Conservation (phyloP, 2,113 vertebrate genomes). For the Gobiocypris rarus region DNA sequence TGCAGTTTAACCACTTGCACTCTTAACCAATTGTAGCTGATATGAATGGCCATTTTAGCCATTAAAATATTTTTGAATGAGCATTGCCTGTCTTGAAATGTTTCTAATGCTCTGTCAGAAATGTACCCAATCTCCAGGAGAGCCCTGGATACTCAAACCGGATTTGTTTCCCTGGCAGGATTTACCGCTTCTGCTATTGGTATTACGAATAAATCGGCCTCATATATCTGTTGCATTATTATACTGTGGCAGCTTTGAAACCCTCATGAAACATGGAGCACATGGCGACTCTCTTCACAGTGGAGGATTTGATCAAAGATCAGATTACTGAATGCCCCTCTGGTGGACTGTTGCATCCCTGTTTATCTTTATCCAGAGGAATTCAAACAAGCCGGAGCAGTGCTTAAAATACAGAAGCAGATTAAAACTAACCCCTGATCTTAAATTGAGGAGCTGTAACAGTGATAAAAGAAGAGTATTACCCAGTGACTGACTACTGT, state of each 20-base stretch:
- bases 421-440: conserved; percentile 70
- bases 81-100: neutral
- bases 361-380: conserved; percentile 59
- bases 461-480: conserved; percentile 81
- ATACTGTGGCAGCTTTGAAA: conserved; percentile 47
- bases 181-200: conserved; percentile 65
- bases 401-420: conserved; percentile 63
- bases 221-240: conserved; percentile 61
- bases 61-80: neutral
- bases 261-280: conserved; percentile 44
- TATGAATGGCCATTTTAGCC: neutral
- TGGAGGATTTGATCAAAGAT: conserved; percentile 49
- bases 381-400: conserved; percentile 42
- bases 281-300: conserved; percentile 8
- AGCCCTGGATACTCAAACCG: conserved; percentile 38
- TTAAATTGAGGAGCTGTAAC: conserved; percentile 70
- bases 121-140: conserved; percentile 32
- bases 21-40: neutral
- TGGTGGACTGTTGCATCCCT: conserved; percentile 52
- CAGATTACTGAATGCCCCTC: conserved; percentile 64
- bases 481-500: conserved; percentile 74
- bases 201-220: conserved; percentile 72
- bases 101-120: conserved; percentile 54
- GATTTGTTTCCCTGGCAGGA: conserved; percentile 69
- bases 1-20: neutral